Conservation (phyloP, 2,888 invertebrate genomes). For the Microchrysa polita region DNA sequence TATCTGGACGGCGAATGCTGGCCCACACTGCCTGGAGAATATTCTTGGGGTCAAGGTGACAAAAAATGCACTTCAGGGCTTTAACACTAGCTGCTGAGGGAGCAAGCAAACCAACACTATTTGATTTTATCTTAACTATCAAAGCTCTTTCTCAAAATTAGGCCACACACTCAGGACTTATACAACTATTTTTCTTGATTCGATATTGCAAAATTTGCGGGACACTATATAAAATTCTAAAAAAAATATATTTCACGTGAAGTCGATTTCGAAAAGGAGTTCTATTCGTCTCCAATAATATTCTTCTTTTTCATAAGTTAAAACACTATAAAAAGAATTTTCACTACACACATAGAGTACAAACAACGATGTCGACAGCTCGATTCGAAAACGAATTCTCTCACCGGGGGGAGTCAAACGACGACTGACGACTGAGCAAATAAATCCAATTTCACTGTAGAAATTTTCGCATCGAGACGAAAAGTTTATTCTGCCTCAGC, state of each 20-base stretch:
- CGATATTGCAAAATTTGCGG: background rate
- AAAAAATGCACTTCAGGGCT: slow-evolving; percentile 18
- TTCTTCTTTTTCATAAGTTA: no score
- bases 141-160: background rate
- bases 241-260: background rate
- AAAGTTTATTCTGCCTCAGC: background rate
- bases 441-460: background rate
- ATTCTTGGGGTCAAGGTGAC: slow-evolving; percentile 25
- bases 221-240: background rate
- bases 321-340: no score
- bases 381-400: slow-evolving; percentile 16
- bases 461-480: background rate
- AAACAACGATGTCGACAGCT: slow-evolving; percentile 8
- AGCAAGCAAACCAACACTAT: background rate
- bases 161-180: background rate
- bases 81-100: slow-evolving; percentile 6
- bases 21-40: no score
- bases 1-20: slow-evolving; percentile 10
- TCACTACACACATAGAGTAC: slow-evolving; percentile 9
- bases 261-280: background rate
- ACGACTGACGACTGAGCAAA: slow-evolving; percentile 17
- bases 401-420: background rate
- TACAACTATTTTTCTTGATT: background rate
- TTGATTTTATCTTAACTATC: background rate
- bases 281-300: no score